These are phyloP conservation scores for Melanotaenia pygmaea DNA, from an alignment of 2,797 vertebrate species.

Conservation along the genomic window DNA sequence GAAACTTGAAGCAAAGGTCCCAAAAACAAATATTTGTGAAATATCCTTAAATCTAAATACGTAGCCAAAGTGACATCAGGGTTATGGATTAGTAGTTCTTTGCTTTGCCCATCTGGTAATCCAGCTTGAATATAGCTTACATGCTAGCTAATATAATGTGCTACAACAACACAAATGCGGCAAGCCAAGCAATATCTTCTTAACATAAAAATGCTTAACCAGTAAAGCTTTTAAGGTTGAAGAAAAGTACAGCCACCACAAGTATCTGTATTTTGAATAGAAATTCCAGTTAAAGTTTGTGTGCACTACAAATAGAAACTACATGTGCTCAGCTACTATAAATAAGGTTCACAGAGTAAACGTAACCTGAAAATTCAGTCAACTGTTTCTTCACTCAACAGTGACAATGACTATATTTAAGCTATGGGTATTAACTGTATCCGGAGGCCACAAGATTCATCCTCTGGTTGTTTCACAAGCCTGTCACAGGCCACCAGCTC, in stretches of 20 bases:
- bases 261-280: constrained; percentile 8
- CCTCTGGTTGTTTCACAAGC: constrained; percentile 21
- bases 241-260: not conserved
- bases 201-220: not conserved
- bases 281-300: not conserved
- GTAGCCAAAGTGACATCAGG: too few relatives aligned
- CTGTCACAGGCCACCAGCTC: constrained; percentile 37
- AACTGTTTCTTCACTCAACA: constrained; percentile 23
- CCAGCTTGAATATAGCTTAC: not conserved
- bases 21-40: too few relatives aligned
- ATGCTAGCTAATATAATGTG: not conserved
- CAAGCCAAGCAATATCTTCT: not conserved
- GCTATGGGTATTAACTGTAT: constrained; percentile 7
- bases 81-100: too few relatives aligned
- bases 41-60: too few relatives aligned
- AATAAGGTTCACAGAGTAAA: not conserved
- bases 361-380: constrained; percentile 20
- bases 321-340: not conserved
- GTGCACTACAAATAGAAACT: constrained; percentile 30
- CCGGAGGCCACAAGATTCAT: constrained; percentile 45
- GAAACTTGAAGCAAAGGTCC: too few relatives aligned
- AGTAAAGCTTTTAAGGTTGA: not conserved
- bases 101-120: not conserved
- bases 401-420: constrained; percentile 8
- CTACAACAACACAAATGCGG: not conserved